Base-by-base conservation (phyloP, 2,113 vertebrate species). In the Nerophis ophidion region DNA sequence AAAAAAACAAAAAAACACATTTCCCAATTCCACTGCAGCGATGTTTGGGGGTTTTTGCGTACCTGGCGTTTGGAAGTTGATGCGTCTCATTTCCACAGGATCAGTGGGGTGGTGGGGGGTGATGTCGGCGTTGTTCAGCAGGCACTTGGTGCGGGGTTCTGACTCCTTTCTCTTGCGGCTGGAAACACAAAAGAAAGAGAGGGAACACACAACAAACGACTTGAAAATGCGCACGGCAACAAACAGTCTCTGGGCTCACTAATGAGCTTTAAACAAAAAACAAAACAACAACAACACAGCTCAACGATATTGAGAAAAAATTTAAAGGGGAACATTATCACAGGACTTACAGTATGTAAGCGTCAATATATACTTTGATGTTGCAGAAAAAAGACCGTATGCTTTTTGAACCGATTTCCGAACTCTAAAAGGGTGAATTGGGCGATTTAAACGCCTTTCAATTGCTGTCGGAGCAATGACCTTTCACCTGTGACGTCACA, bases 61-160 rank as follows among this genome's bases (percentile, higher is more conserved):
- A 99, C 97, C 97, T 92, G 93, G 93, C 0, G 97, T 99, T 87
- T 99, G 96, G 91, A 98, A 98, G 86, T 98, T 98, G 79, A 99
- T 96, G 67, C 96, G 90, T 4, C 97, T 92, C 94, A 99, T 95
- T 77, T 99, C 96, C 81, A 99, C 97, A 0, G 97, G 97, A 82
- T 99, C 97, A 63, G 95, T 98, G 0, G 95, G 96, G 83, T 98
- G 95, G 80, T 98, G 95, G 0, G 95, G 93, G 0, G 93, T 79
- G 10, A 98, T 94, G 56, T 99, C 96, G 0, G 94, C 93, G 0
- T 98, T 99, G 89, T 99, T 99, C 55, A 98, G 89, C 5, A 98
- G 86, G 70, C 95, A 99, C 68, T 98, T 98, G 2, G 94, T 94
- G 47, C 95, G 90, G 0, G 96, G 95, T 79, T 98, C 97, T 0